A percentile compares a stretch with the other conserved stretches of the same genome.
These are phyloP conservation scores for Trachymyrmex septentrionalis DNA, from an alignment of 1,140 invertebrate species.

Conservation along the genomic window DNA sequence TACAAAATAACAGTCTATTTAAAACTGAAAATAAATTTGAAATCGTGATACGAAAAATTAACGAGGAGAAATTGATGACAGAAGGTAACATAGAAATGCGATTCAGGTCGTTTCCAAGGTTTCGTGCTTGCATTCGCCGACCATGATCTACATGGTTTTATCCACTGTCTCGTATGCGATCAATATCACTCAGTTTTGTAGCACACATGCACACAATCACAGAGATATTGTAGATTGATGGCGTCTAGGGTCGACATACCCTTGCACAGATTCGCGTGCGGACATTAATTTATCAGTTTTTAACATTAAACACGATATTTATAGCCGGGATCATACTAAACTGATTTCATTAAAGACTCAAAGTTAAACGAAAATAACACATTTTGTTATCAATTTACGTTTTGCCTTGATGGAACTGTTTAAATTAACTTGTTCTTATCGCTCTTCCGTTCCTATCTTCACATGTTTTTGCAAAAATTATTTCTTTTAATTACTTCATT, in stretches of 20 bases:
- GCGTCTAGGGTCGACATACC: neutral
- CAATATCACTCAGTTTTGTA: constrained; percentile 28
- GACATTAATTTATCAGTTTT: neutral
- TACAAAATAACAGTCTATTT: neutral
- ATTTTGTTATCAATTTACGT: neutral
- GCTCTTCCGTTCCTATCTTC: neutral
- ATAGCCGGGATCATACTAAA: neutral
- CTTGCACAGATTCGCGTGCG: neutral
- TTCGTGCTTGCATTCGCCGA: neutral
- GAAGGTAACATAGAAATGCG: neutral
- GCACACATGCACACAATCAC: neutral
- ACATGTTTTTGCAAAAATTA: neutral
- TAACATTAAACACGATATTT: neutral
- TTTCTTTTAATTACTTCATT: neutral
- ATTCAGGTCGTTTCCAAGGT: constrained; percentile 13
- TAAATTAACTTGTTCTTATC: neutral
- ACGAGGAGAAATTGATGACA: neutral
- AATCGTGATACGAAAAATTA: neutral
- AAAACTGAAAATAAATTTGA: neutral
- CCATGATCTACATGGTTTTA: constrained; percentile 35
- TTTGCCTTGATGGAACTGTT: neutral
- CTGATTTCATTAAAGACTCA: neutral
- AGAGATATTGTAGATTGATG: neutral
- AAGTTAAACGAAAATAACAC: neutral
- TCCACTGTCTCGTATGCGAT: neutral